phyloP scores from a whole-genome alignment of 2,797 vertebrate genomes.

The Pangasius sanitwongsei region DNA sequence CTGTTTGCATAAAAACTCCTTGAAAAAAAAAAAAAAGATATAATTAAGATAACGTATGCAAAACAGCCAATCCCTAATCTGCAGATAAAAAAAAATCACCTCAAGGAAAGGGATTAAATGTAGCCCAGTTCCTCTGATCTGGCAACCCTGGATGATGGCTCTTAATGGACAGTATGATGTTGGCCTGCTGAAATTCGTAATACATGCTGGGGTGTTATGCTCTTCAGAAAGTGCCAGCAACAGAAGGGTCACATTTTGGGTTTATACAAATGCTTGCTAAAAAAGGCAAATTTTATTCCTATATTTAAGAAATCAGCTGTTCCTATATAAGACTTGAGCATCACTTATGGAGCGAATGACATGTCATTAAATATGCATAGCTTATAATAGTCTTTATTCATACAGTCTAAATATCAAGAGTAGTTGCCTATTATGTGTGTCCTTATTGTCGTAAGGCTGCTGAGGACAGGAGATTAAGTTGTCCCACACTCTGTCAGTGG shows the following conservation, averaged over 20 bases:
- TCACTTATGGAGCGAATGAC: background rate
- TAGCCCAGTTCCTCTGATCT: background rate
- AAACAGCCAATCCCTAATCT: background rate
- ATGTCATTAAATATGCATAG: background rate
- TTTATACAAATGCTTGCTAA: background rate
- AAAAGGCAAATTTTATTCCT: background rate
- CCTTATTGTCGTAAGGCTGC: background rate
- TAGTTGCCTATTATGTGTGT: background rate
- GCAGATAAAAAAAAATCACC: background rate
- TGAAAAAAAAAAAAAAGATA: background rate
- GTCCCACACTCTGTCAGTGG: constrained; percentile 40
- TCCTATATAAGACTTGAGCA: background rate
- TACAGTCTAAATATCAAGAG: background rate
- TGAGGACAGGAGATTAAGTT: constrained; percentile 24
- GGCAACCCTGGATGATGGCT: background rate
- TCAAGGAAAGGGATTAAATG: background rate
- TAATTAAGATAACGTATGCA: background rate
- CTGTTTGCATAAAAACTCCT: background rate
- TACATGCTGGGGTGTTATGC: background rate
- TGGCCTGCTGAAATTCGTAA: background rate
- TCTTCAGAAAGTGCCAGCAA: background rate
- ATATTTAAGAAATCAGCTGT: background rate
- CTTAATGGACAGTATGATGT: background rate
- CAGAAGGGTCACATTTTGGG: background rate
- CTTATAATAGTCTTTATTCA: background rate